Conservation (phyloP, 2,797 vertebrate species). For the Bovichtus variegatus region DNA sequence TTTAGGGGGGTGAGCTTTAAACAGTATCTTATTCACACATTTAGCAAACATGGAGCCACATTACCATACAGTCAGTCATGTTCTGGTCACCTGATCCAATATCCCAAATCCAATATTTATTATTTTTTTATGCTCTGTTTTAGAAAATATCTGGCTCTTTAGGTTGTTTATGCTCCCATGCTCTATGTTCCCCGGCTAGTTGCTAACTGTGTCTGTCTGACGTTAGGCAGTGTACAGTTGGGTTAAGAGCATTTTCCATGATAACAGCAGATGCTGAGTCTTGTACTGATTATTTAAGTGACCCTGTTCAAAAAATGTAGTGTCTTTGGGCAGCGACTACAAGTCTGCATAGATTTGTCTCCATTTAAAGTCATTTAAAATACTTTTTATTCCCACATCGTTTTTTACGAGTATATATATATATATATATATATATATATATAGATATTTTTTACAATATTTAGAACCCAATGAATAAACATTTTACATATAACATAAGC, state of each 20-base stretch:
- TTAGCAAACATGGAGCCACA: neutral
- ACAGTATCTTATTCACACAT: neutral
- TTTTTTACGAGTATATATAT: too few relatives aligned
- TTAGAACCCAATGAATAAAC: neutral
- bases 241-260: neutral
- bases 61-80: neutral
- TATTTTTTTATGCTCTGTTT: neutral
- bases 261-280: neutral
- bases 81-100: neutral
- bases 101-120: neutral
- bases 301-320: too few relatives aligned
- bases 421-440: too few relatives aligned
- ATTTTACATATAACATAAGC: neutral
- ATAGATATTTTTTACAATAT: too few relatives aligned
- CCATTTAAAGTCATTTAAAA: neutral
- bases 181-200: neutral
- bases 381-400: neutral
- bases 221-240: neutral
- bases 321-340: neutral
- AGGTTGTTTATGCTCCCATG: neutral
- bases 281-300: neutral
- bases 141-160: neutral
- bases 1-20: neutral
- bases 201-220: neutral
- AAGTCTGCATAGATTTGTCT: neutral